phyloP scores from a whole-genome alignment of 2,797 vertebrate genomes.

The Neosalanx taihuensis region DNA sequence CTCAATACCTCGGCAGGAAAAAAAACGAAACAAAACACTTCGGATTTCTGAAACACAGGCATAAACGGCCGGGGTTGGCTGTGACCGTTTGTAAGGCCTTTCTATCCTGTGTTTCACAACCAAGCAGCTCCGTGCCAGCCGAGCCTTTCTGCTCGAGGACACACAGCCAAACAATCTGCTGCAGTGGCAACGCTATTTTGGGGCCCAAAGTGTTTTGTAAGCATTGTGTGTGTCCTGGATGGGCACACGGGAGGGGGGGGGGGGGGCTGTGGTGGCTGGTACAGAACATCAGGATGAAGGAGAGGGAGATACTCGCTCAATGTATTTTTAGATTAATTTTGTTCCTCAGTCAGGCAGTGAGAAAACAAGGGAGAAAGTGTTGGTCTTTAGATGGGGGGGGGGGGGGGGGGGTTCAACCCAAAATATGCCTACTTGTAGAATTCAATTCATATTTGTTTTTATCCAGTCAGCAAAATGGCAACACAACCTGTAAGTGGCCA shows the following conservation, averaged over 20 bases:
- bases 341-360: no score
- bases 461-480: neutral
- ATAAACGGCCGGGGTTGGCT: slow-evolving; percentile 31
- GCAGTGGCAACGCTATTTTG: slow-evolving; percentile 14
- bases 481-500: neutral
- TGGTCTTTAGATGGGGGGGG: no score
- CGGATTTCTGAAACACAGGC: slow-evolving; percentile 29
- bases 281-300: no score
- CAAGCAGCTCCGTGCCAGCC: slow-evolving; percentile 31
- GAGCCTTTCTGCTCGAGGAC: no score
- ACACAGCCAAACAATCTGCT: neutral
- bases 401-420: no score
- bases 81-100: slow-evolving; percentile 23
- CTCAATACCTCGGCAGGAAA: slow-evolving; percentile 52
- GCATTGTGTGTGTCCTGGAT: neutral
- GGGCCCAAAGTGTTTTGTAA: slow-evolving; percentile 19
- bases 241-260: neutral
- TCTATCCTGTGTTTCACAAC: slow-evolving; percentile 43
- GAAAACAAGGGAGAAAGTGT: no score
- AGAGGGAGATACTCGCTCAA: no score
- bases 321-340: no score
- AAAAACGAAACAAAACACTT: slow-evolving; percentile 47
- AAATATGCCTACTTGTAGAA: no score
- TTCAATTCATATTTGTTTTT: no score
- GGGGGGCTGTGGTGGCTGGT: no score